Base-by-base conservation (phyloP, 2,888 invertebrate genomes). In the Hypsopygia costalis region DNA sequence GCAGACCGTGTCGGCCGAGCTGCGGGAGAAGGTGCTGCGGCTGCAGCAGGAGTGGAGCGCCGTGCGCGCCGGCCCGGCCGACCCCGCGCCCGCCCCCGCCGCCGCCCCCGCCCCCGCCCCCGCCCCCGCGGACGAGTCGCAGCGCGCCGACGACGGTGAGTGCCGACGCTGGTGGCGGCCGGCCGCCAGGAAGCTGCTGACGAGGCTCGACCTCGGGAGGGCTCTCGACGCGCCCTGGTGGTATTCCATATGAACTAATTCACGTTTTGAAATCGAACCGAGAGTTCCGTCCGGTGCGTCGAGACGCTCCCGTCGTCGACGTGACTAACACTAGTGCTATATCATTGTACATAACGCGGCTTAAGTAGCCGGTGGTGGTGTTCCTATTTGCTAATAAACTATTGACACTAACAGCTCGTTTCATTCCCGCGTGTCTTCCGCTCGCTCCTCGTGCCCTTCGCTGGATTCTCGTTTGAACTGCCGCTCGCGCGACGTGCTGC, bases 1-100 rank as follows among this genome's bases (percentile, higher is more conserved):
- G 41, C 83, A 78, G 52, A 44, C 47, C 16, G 75, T 76, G 21
- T 55, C 69, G 30, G 16, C 47, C 3, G 73, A 64, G 41, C 55
- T 81, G 51, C 63, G 69, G 25, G 91, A 90, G 57, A 87, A 87
- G 51, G 77, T 90, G 53, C 77, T 72, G 50, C 83, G 86, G 42
- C 67, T 92, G 44, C 74, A 86, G 21, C 87, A 86, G 47, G 88
- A 90, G 59, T 89, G 91, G 91, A 75, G 81, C 54, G 22, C 43
- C 46, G 28, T 64, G 47, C 58, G 54, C 22, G 56, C 51, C 35
- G 56, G 48, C 45, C 11, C 46, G 37, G 28, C 54, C 42, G 43
- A 30, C 41, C n/a, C n/a, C n/a, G 33, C 11, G 32, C 11, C 3
- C 3, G 16, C 2, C 16, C 3, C 16, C 3, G 16, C 3, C 16